Evolutionary conservation across 1,140 invertebrate genomes (phyloP).

Genomic region (Pseudoatta argentina): DNA sequence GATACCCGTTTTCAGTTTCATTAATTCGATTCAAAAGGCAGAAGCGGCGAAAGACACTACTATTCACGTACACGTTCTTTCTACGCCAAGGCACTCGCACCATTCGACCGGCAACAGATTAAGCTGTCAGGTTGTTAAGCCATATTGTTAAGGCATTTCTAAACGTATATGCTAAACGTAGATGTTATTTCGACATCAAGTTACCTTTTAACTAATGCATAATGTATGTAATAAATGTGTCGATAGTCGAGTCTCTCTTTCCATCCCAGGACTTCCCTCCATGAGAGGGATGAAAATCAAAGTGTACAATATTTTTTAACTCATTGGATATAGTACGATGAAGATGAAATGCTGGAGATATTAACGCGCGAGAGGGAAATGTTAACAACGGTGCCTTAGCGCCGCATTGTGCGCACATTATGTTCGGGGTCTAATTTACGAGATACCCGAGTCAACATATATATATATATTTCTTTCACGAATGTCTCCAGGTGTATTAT

Average conservation of each 20-base stretch:
- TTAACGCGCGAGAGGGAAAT: not conserved
- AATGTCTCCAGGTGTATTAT: conserved; percentile 27
- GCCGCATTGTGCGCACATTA: not conserved
- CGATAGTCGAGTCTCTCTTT: not conserved
- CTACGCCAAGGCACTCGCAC: not conserved
- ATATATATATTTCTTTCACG: conserved; percentile 8
- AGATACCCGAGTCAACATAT: not conserved
- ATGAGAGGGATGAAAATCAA: not conserved
- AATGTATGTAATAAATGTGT: conserved; percentile 15
- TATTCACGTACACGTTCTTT: conserved; percentile 5
- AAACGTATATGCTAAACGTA: conserved; percentile 1
- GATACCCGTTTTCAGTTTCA: conserved; percentile 72
- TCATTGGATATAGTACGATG: not conserved
- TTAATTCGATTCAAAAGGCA: conserved; percentile 28
- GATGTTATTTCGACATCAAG: conserved; percentile 17
- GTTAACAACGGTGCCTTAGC: not conserved
- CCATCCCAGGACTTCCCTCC: not conserved
- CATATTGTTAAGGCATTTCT: conserved; percentile 20
- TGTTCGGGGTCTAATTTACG: not conserved
- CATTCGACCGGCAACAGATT: conserved; percentile 29
- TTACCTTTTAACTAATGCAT: not conserved
- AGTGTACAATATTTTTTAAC: conserved; percentile 1
- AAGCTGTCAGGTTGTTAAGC: conserved; percentile 51
- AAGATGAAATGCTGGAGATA: not conserved
- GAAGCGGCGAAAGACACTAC: conserved; percentile 53